phyloP scores from a whole-genome alignment of 2,888 invertebrate genomes.

The Andrena camellia region DNA sequence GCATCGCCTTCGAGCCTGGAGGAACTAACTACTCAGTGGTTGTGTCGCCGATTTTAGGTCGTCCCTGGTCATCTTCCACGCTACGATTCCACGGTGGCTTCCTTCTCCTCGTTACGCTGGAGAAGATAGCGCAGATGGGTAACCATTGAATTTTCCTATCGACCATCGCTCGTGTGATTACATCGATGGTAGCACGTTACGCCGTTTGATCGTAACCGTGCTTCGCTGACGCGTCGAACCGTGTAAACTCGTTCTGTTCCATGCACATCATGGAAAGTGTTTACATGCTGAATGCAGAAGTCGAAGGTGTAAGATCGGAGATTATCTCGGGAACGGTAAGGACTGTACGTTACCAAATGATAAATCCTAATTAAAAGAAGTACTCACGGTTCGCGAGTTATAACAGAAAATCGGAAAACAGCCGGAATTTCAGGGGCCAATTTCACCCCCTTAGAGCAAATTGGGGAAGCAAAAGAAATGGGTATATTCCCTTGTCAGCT shows the following conservation, averaged over 20 bases:
- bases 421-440: no score
- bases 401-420: no score
- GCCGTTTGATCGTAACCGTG: slow-evolving; percentile 66
- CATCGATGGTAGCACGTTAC: slow-evolving; percentile 69
- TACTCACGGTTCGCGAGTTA: no score
- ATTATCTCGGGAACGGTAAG: background rate
- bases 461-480: no score
- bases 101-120: background rate
- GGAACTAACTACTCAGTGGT: slow-evolving; percentile 49
- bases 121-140: slow-evolving; percentile 25
- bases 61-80: slow-evolving; percentile 2
- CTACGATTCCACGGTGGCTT: background rate
- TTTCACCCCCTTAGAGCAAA: no score
- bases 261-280: slow-evolving; percentile 33
- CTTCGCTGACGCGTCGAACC: slow-evolving; percentile 71
- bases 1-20: slow-evolving; percentile 72
- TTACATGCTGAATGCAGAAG: slow-evolving; percentile 26
- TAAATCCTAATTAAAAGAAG: no score
- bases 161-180: slow-evolving; percentile 62
- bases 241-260: slow-evolving; percentile 68
- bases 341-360: background rate
- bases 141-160: slow-evolving; percentile 56
- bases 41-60: slow-evolving; percentile 29
- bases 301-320: background rate
- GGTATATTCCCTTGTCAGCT: no score